These are phyloP conservation scores for Megaceryle torquata DNA, from an alignment of 2,113 vertebrate genomes.

Conservation along the genomic window DNA sequence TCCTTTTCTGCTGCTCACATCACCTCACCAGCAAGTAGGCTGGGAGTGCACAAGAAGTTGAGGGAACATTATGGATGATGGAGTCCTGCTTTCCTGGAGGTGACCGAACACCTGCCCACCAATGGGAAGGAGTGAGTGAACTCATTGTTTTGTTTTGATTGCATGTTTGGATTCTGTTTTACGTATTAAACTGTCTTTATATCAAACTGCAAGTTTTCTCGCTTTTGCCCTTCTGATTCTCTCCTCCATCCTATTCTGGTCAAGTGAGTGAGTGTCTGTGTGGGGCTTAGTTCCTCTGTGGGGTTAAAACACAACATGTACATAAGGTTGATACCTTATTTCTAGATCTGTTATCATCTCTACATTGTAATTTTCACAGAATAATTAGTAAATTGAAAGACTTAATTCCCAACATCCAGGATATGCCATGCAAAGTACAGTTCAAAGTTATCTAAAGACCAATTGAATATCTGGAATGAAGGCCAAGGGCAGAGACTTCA, in stretches of 20 bases:
- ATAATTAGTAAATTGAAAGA: neutral
- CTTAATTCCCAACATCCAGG: neutral
- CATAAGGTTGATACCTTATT: accelerated
- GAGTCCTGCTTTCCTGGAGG: too few relatives aligned
- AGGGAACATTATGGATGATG: neutral
- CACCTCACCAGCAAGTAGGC: neutral
- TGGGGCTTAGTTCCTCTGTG: neutral
- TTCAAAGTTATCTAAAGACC: neutral
- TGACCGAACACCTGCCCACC: too few relatives aligned
- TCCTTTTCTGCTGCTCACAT: neutral
- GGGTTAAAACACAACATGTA: neutral
- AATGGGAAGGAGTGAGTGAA: too few relatives aligned
- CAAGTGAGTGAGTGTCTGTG: neutral
- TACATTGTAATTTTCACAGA: neutral
- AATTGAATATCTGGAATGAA: neutral
- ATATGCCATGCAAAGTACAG: neutral
- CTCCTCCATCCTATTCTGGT: neutral
- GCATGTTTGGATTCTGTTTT: neutral
- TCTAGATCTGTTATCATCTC: neutral
- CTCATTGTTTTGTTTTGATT: too few relatives aligned
- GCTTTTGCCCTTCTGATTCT: neutral
- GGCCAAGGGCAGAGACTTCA: neutral
- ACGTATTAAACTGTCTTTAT: neutral
- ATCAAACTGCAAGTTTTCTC: neutral
- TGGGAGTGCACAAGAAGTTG: neutral